Evolutionary conservation across 2,797 vertebrate species (phyloP).

Genomic region (Coracias cyanogaster): DNA sequence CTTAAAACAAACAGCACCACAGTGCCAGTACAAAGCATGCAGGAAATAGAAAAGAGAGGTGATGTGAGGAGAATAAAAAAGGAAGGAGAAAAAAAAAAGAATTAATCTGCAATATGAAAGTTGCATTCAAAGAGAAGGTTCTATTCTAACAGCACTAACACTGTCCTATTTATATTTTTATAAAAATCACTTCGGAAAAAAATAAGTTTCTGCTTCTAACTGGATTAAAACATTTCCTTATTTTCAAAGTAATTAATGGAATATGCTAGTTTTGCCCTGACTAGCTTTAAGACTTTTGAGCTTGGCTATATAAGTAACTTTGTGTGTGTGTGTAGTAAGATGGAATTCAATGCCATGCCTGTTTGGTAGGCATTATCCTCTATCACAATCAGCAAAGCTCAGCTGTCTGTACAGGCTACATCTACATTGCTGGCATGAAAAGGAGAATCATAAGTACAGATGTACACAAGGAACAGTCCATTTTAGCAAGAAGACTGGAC

Average conservation of each 20-base stretch:
- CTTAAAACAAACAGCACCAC: background rate
- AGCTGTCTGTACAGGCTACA: background rate
- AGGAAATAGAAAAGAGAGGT: background rate
- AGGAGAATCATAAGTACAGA: background rate
- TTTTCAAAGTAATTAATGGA: background rate
- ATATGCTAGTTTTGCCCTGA: background rate
- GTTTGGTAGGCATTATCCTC: background rate
- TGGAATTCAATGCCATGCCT: background rate
- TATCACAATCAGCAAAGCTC: background rate
- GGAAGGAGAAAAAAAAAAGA: background rate
- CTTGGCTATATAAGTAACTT: background rate
- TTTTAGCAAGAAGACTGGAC: background rate
- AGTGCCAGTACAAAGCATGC: background rate
- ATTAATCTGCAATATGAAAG: background rate
- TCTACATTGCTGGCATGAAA: background rate
- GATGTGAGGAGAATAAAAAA: background rate
- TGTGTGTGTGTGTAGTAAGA: background rate
- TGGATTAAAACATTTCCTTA: background rate
- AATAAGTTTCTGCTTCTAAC: background rate
- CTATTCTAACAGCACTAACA: background rate
- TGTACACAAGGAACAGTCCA: background rate
- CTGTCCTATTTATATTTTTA: background rate
- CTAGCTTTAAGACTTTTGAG: background rate
- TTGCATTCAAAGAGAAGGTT: background rate
- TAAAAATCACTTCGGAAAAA: background rate